Evolutionary conservation across 2,888 invertebrate species (phyloP).

Genomic region (Sinhomidia bicolor): DNA sequence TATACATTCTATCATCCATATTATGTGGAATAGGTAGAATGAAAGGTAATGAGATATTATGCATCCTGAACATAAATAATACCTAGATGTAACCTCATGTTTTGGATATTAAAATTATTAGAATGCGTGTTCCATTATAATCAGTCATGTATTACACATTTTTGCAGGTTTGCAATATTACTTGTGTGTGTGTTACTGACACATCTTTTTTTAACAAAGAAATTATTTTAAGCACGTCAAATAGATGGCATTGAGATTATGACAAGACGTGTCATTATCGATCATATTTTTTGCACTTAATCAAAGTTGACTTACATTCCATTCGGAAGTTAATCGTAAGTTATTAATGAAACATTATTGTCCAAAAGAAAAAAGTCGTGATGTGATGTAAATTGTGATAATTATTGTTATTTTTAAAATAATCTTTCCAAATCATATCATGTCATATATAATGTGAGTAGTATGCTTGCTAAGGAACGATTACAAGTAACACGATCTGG

Average conservation of each 20-base stretch:
- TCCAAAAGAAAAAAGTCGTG: conserved; percentile 19
- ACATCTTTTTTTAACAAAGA: background rate
- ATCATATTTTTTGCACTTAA: conserved; percentile 17
- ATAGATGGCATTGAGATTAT: background rate
- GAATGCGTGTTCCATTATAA: background rate
- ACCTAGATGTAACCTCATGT: background rate
- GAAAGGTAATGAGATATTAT: too few relatives aligned
- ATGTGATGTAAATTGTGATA: conserved; percentile 37
- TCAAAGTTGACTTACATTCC: conserved; percentile 46
- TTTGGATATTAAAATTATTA: background rate
- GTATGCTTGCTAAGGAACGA: background rate
- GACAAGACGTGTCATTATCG: conserved; percentile 25
- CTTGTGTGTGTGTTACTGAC: background rate
- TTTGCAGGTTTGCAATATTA: background rate
- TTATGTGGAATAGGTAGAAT: too few relatives aligned
- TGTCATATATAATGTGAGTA: too few relatives aligned
- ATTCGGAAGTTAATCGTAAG: conserved; percentile 1
- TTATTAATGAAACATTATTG: conserved; percentile 8
- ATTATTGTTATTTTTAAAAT: too few relatives aligned
- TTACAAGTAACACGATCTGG: conserved; percentile 49
- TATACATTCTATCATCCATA: too few relatives aligned
- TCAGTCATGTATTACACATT: background rate
- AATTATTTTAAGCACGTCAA: background rate
- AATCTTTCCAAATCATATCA: conserved; percentile 3
- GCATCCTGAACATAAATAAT: too few relatives aligned